Evolutionary conservation across 2,888 invertebrate genomes (phyloP).

Genomic region (Diaprepes abbreviatus): DNA sequence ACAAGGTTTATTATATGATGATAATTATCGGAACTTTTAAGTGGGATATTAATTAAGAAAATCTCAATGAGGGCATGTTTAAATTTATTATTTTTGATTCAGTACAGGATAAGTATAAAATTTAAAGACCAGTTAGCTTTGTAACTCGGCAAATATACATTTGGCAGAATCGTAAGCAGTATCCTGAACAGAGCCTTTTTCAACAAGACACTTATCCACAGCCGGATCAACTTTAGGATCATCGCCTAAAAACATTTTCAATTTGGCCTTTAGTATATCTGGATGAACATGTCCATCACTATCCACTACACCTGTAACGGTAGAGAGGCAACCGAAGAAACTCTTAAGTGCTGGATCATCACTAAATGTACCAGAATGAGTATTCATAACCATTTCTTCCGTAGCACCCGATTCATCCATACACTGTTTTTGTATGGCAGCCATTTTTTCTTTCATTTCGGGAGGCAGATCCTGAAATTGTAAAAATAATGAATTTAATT

Average conservation of each 20-base stretch:
- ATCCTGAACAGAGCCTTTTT: not conserved
- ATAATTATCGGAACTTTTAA: no score
- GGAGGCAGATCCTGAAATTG: no score
- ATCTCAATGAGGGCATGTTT: no score
- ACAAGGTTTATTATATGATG: no score
- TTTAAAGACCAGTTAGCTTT: not conserved
- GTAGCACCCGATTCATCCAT: conserved; percentile 61
- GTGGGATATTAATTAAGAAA: no score
- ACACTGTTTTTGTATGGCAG: conserved; percentile 55
- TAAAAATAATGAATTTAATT: no score
- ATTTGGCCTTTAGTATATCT: not conserved
- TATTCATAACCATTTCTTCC: conserved; percentile 58
- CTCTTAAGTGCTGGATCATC: conserved; percentile 68
- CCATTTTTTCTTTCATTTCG: conserved; percentile 44
- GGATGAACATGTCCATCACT: conserved; percentile 7
- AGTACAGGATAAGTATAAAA: no score
- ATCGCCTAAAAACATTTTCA: not conserved
- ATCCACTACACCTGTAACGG: conserved; percentile 65
- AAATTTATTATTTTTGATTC: no score
- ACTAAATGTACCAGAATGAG: conserved; percentile 68
- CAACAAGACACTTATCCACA: conserved; percentile 20
- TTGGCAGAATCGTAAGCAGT: conserved; percentile 4
- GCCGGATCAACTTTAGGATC: not conserved
- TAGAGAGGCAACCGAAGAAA: conserved; percentile 69
- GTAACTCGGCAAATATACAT: conserved; percentile 58